phyloP scores from a whole-genome alignment of 2,797 vertebrate genomes.

The Momotus momota region DNA sequence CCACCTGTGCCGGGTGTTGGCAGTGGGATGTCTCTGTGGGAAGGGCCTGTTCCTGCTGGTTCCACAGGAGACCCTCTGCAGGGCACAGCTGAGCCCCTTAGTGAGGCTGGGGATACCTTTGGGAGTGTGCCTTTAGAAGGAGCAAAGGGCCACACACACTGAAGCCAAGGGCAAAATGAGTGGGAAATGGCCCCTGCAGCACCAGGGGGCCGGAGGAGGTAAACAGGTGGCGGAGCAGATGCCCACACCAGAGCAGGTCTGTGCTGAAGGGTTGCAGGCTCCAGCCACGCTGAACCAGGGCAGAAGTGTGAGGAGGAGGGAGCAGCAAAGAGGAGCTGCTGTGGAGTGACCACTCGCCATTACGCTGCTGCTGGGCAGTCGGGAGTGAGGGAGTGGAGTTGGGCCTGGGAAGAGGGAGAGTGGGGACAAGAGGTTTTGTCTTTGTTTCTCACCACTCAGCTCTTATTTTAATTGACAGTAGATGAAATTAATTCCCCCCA shows the following conservation, averaged over 20 bases:
- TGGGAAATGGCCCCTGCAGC: rapidly evolving
- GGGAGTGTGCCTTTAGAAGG: not conserved
- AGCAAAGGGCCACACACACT: rapidly evolving
- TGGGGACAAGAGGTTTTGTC: not conserved
- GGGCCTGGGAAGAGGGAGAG: not conserved
- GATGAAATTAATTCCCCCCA: not conserved
- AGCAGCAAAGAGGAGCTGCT: not conserved
- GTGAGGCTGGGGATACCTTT: rapidly evolving
- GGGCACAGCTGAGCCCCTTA: not conserved
- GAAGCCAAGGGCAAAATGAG: not conserved
- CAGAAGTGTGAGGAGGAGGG: too few relatives aligned
- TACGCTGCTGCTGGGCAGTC: not conserved
- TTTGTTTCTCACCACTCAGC: not conserved
- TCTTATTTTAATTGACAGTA: not conserved
- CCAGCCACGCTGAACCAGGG: not conserved
- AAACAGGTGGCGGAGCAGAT: rapidly evolving
- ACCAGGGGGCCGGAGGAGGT: rapidly evolving
- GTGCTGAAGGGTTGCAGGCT: not conserved
- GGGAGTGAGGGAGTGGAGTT: rapidly evolving
- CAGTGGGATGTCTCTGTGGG: rapidly evolving
- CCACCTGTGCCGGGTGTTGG: not conserved
- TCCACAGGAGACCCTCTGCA: rapidly evolving
- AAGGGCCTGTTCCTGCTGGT: rapidly evolving
- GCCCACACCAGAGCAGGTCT: rapidly evolving
- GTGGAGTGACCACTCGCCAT: rapidly evolving